Base-by-base conservation (phyloP, 2,797 vertebrate species). In the Melanotaenia pygmaea region DNA sequence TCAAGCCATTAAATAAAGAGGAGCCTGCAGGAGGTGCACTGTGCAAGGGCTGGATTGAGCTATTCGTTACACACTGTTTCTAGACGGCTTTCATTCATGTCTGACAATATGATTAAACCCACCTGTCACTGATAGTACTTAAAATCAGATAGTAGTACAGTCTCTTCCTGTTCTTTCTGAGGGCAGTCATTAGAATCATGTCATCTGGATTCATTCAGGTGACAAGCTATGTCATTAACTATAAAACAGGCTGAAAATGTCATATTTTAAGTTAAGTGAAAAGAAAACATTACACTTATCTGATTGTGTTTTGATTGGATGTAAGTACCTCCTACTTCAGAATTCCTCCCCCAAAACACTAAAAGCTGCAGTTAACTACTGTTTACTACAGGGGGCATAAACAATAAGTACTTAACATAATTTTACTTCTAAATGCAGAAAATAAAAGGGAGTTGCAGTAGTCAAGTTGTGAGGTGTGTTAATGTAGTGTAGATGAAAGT, bases 41-140 rank as follows among this genome's bases (percentile, higher is more conserved):
- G 51, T 38, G 20, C 24, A 47, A n/a, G 57, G 59, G 47, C 34
- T 10, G 59, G 3, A 14, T 68, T 57, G 62, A 64, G 34, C 43
- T 58, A 32, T 67, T 37, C 47, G 69, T 77, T 43, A 76, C 30
- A 37, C 28, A 20, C 13, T 61, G 61, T 76, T 73, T 84, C 18
- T 28, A 80, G n/a, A 34, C 54, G 10, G 8, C 63, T 85, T 62
- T 47, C 57, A 65, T 82, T 88, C 58, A 74, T 76, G 75, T 69
- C 67, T 50, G 70, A 79, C 82, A 67, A 51, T 74, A 71, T 84
- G 72, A 81, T 77, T 77, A 63, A 84, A 84, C 74, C 72, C 72
- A 63, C 71, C 68, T 64, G 84, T 77, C 82, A 75, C 43, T 56
- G 70, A 67, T 61, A 45, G 40, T 30, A 20, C 76, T 58, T 70